A percentile compares a stretch with the other conserved stretches of the same genome.
phyloP scores from a whole-genome alignment of 2,113 vertebrate species.

The Colossoma macropomum region DNA sequence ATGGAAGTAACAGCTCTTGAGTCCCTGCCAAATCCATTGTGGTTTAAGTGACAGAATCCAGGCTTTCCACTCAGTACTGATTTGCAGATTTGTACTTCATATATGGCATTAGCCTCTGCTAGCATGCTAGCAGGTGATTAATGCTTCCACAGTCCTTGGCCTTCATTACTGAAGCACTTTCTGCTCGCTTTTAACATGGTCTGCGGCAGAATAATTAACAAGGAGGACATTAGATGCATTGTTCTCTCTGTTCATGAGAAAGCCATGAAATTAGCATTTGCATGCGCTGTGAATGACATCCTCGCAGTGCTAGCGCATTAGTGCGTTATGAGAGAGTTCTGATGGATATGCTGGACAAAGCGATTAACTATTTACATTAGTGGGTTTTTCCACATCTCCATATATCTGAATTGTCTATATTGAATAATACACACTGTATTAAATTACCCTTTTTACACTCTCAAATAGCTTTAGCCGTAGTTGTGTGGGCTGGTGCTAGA shows the following conservation, averaged over 20 bases:
- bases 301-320: background rate
- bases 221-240: background rate
- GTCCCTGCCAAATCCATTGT: no score
- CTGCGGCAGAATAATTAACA: slow-evolving; percentile 26
- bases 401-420: background rate
- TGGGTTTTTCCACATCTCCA: background rate
- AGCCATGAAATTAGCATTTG: slow-evolving; percentile 19
- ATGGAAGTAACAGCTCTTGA: no score
- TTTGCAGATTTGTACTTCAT: no score
- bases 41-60: no score
- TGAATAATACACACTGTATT: background rate
- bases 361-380: background rate
- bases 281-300: slow-evolving; percentile 15
- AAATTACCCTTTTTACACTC: background rate
- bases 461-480: no score
- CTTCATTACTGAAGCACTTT: background rate
- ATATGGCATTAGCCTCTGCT: background rate
- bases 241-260: slow-evolving; percentile 20
- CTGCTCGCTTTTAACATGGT: background rate
- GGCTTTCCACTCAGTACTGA: no score
- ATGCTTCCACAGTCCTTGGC: background rate
- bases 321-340: background rate
- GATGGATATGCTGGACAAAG: background rate
- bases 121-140: background rate
- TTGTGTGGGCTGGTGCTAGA: background rate